Evolutionary conservation across 2,888 invertebrate genomes (phyloP).

Genomic region (Octonoba sinensis): DNA sequence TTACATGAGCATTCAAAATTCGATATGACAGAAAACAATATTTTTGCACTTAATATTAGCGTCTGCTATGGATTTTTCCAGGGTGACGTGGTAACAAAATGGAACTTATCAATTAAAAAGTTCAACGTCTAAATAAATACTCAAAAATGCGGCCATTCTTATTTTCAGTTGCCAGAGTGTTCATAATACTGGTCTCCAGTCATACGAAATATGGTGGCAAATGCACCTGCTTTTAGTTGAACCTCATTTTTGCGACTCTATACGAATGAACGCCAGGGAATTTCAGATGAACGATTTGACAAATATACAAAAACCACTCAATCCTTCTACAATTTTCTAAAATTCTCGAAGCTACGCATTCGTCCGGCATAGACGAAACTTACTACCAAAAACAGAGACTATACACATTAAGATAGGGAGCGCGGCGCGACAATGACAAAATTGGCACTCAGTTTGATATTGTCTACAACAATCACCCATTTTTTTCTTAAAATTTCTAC

Average conservation of each 20-base stretch:
- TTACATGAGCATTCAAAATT: too few relatives aligned
- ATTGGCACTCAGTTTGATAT: constrained; percentile 64
- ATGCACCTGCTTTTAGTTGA: constrained; percentile 7
- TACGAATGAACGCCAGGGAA: constrained; percentile 57
- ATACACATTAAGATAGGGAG: constrained; percentile 62
- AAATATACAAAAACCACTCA: constrained; percentile 54
- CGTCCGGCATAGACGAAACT: constrained; percentile 54
- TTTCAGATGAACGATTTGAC: constrained; percentile 55
- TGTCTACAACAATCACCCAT: constrained; percentile 50
- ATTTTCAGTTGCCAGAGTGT: background rate
- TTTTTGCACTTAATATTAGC: too few relatives aligned
- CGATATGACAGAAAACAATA: too few relatives aligned
- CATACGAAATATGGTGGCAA: constrained; percentile 22
- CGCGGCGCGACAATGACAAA: constrained; percentile 59
- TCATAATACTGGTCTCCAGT: constrained; percentile 24
- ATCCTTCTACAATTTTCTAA: constrained; percentile 52
- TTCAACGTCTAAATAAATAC: too few relatives aligned
- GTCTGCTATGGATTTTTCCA: too few relatives aligned
- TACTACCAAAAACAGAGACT: constrained; percentile 63
- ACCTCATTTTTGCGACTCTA: constrained; percentile 28
- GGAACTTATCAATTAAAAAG: too few relatives aligned
- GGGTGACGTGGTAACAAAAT: too few relatives aligned
- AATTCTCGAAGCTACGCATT: constrained; percentile 59
- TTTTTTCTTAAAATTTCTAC: constrained; percentile 34
- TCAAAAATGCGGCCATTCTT: too few relatives aligned